Conservation (phyloP, 1,140 invertebrate species). For the Schlechtendalia chinensis region DNA sequence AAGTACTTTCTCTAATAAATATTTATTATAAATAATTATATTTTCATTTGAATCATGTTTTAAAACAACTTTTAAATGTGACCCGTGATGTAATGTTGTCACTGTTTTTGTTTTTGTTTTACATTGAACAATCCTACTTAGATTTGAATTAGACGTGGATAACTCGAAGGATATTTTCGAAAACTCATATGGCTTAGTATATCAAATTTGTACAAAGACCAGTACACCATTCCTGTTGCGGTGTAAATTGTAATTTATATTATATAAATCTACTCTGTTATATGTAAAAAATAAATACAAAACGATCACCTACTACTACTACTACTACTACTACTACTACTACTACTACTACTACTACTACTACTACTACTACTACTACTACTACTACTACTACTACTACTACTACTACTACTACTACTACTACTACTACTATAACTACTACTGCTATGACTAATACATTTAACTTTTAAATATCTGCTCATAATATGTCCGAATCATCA, state of each 20-base stretch:
- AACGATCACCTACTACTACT: neutral
- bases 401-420: no score
- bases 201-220: constrained; percentile 6
- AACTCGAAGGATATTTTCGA: neutral
- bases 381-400: no score
- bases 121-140: neutral
- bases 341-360: no score
- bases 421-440: no score
- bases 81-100: neutral
- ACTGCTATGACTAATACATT: neutral
- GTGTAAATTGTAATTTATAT: constrained; percentile 21
- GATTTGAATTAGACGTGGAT: neutral
- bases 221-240: neutral
- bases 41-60: no score
- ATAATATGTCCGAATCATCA: neutral
- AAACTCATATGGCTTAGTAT: constrained; percentile 3
- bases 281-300: constrained; percentile 22
- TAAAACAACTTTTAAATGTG: neutral
- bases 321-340: no score
- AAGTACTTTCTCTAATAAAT: neutral
- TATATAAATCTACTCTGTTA: neutral
- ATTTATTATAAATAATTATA: neutral
- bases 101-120: neutral
- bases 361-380: no score
- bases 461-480: neutral